phyloP scores from a whole-genome alignment of 2,888 invertebrate species.

The Axea sp. region DNA sequence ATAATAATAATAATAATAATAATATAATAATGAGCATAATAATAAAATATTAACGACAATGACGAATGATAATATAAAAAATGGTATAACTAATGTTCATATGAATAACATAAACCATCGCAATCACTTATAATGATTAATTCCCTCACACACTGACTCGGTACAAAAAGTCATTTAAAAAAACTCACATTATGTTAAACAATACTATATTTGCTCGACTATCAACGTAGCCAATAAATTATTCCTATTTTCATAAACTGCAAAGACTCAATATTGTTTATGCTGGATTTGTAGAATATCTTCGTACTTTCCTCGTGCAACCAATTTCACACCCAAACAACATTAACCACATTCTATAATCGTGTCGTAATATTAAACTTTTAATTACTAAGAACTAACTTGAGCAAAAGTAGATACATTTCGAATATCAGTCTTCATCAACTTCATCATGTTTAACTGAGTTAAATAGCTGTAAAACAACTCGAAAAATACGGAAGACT shows the following conservation, averaged over 20 bases:
- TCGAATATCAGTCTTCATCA: constrained; percentile 7
- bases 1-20: constrained; percentile 57
- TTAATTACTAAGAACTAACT: constrained; percentile 35
- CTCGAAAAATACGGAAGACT: no score
- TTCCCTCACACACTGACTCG: constrained; percentile 70
- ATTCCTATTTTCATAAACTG: constrained; percentile 73
- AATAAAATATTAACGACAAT: constrained; percentile 55
- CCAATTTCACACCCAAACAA: constrained; percentile 52
- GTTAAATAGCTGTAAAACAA: no score
- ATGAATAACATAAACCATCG: constrained; percentile 66
- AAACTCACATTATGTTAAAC: constrained; percentile 71
- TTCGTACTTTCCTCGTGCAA: constrained; percentile 50
- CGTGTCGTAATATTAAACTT: no score
- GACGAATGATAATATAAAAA: constrained; percentile 59
- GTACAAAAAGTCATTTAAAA: constrained; percentile 69
- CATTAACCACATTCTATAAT: constrained; percentile 18
- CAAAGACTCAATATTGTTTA: constrained; percentile 70
- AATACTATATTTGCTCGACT: constrained; percentile 71
- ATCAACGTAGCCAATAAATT: constrained; percentile 75
- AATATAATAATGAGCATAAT: no score
- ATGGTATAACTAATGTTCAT: constrained; percentile 46
- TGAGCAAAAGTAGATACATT: constrained; percentile 35
- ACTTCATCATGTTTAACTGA: no score
- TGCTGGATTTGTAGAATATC: constrained; percentile 74
- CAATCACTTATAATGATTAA: constrained; percentile 75